Evolutionary conservation across 2,113 vertebrate genomes (phyloP).

Genomic region (Candoia aspera): DNA sequence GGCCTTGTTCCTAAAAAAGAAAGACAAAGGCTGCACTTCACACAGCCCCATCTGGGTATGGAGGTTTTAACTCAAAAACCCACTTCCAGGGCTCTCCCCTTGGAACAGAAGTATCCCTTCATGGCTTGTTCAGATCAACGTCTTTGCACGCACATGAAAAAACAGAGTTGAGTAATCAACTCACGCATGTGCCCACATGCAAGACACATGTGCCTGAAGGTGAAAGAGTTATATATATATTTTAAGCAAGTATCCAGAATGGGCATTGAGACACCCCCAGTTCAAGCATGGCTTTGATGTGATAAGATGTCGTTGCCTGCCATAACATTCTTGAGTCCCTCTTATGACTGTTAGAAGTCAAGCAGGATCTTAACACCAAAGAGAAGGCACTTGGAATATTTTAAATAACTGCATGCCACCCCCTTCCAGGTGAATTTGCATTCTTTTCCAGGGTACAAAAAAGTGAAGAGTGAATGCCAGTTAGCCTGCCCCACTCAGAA

Average conservation of each 20-base stretch:
- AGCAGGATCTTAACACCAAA: background rate
- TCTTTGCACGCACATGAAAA: background rate
- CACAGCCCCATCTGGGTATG: no score
- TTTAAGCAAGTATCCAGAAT: background rate
- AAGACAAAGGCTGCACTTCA: background rate
- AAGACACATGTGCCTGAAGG: background rate
- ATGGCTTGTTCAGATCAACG: background rate
- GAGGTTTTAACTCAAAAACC: background rate
- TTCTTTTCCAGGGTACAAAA: background rate
- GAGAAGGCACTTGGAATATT: conserved; percentile 9
- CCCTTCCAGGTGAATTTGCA: background rate
- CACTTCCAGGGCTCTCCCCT: background rate
- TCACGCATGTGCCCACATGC: no score
- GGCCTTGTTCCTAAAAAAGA: background rate
- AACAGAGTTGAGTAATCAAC: background rate
- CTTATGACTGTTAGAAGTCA: background rate
- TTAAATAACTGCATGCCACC: conserved; percentile 9
- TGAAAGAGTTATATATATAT: background rate
- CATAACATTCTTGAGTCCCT: background rate
- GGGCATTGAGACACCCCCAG: background rate
- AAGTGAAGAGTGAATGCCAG: background rate
- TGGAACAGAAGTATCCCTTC: background rate
- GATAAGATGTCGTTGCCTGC: background rate
- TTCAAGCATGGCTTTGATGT: background rate
- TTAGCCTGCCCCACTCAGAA: background rate